Evolutionary conservation across 2,888 invertebrate species (phyloP), one percentile per base, ranked within the genome.

Genomic region (Diaprepes abbreviatus): DNA sequence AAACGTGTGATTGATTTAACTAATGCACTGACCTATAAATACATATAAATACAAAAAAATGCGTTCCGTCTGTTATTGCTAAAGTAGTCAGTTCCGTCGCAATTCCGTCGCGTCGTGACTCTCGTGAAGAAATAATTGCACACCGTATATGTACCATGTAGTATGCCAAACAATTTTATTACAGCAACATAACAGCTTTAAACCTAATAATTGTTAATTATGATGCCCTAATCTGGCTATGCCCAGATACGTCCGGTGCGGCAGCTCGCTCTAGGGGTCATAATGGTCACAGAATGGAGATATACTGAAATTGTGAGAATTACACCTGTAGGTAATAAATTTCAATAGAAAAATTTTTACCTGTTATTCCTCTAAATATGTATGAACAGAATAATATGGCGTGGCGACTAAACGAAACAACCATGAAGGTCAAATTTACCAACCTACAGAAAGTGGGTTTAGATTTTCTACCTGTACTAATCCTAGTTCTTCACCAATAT

Each of bases 341-440:
- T 50, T 14, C 14, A 28, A 28, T 50, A 16, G 12, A 50, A 50
- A 31, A 50, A 28, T 31, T 16, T 12, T 28, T 28, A 28, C n/a
- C 48, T 28, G 28, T 50, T 50, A 50, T 50, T 12, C 21, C 16
- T 28, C 48, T 28, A 16, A 28, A 50, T 50, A 50, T 14, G 48
- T 48, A 38, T 33, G 7, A 33, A 38, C 16, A 38, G 40, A 9
- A 40, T 17, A 9, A 9, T 3, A 17, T 16, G 7, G 17, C 40
- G 14, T 4, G 16, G 7, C 17, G 16, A 10, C 9, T 17, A 17
- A 17, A 40, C 16, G 36, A 38, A 38, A 38, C 14, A 6, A 38
- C 40, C 40, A 40, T 17, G 9, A 9, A 16, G 40, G 16, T 40
- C 12, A 40, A 40, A 40, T 9, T 40, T 40, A 38, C 14, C 24